Conservation (phyloP, 2,888 invertebrate genomes). For the Folsomia manolachei region DNA sequence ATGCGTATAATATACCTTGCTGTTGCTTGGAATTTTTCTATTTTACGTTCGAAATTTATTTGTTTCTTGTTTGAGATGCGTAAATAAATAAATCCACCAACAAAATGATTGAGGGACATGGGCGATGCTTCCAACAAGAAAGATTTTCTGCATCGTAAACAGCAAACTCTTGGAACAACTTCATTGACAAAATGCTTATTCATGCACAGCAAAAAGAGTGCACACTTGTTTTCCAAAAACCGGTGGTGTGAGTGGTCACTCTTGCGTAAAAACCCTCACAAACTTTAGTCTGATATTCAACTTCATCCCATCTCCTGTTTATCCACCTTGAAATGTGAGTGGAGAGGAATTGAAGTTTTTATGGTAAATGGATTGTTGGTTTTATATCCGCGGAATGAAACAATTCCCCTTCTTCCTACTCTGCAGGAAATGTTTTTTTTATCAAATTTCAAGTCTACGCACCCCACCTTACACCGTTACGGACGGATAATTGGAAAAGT, state of each 20-base stretch:
- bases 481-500: no score
- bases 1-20: no score
- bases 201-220: constrained; percentile 19
- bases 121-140: not conserved
- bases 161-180: constrained; percentile 11
- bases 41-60: no score
- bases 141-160: constrained; percentile 19
- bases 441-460: no score
- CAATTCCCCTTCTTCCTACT: not conserved
- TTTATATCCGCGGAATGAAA: constrained; percentile 7
- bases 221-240: constrained; percentile 14
- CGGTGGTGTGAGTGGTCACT: not conserved
- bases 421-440: not conserved
- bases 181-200: constrained; percentile 20
- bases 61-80: no score
- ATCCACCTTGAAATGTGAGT: constrained; percentile 13
- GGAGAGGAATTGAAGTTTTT: not conserved
- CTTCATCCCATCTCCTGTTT: not conserved
- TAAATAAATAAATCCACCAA: no score
- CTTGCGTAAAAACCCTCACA: not conserved
- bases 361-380: constrained; percentile 7
- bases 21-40: no score
- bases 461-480: no score
- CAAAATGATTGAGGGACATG: not conserved
- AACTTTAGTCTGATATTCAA: not conserved